Conservation (phyloP, 2,113 vertebrate species). For the Ammodytes marinus region DNA sequence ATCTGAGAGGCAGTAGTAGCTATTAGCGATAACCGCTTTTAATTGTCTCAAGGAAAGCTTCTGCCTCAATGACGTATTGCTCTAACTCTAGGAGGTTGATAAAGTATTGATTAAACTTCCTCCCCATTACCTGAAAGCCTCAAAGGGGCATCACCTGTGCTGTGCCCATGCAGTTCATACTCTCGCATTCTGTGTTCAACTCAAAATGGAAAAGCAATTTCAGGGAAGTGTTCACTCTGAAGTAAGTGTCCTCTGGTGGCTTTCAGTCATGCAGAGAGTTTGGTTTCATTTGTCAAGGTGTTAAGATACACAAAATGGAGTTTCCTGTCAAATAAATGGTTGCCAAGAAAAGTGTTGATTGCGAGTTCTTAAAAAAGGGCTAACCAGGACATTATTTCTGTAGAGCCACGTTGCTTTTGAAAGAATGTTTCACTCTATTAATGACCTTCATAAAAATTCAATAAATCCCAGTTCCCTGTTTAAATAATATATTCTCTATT, state of each 20-base stretch:
- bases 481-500: not conserved
- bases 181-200: constrained; percentile 16
- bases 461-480: not conserved
- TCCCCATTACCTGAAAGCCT: constrained; percentile 38
- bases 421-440: not conserved
- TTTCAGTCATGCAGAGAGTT: not conserved
- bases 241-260: not conserved
- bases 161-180: constrained; percentile 16
- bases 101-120: constrained; percentile 71
- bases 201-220: constrained; percentile 44
- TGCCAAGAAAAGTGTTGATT: not conserved
- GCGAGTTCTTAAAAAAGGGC: not conserved
- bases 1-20: constrained; percentile 39
- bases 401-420: not conserved
- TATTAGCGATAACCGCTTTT: constrained; percentile 49
- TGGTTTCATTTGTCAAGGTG: not conserved
- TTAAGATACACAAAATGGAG: not conserved
- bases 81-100: constrained; percentile 42
- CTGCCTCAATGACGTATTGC: constrained; percentile 16
- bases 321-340: not conserved
- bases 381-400: constrained; percentile 6
- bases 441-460: not conserved
- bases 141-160: constrained; percentile 35
- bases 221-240: not conserved
- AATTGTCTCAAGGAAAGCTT: constrained; percentile 52